phyloP scores from a whole-genome alignment of 2,797 vertebrate species.

The Danio tinwini region DNA sequence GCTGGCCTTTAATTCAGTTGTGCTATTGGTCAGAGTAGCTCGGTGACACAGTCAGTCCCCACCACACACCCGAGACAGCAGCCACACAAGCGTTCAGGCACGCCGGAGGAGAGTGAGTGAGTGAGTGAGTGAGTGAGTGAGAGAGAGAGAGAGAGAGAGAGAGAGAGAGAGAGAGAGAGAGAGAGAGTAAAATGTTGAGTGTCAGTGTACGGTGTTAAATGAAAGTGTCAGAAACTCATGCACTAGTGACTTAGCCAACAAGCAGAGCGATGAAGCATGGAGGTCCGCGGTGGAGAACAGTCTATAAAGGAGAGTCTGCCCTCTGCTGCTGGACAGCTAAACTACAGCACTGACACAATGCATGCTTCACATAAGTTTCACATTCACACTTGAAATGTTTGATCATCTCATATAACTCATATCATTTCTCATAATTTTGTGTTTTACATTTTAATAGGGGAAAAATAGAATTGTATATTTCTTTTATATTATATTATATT shows the following conservation, averaged over 20 bases:
- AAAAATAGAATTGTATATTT: no score
- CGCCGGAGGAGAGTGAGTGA: slow-evolving; percentile 73
- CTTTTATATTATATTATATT: no score
- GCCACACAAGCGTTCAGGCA: slow-evolving; percentile 62
- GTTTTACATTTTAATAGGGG: no score
- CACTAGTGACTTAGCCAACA: slow-evolving; percentile 54
- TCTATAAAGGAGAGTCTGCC: slow-evolving; percentile 76
- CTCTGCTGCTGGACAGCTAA: slow-evolving; percentile 71
- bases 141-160: background rate
- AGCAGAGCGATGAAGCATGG: slow-evolving; percentile 34
- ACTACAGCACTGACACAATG: slow-evolving; percentile 49
- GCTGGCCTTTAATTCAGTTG: slow-evolving; percentile 66
- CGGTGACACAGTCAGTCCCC: slow-evolving; percentile 62
- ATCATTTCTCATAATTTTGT: no score
- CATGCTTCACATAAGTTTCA: background rate
- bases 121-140: background rate
- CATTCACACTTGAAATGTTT: background rate
- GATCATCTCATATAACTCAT: no score
- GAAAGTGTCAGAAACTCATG: slow-evolving; percentile 63
- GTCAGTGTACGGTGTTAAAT: slow-evolving; percentile 60
- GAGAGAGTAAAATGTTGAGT: slow-evolving; percentile 39
- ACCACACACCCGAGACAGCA: slow-evolving; percentile 64
- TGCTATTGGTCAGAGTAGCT: slow-evolving; percentile 70
- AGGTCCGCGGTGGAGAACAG: slow-evolving; percentile 36
- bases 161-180: no score